Conservation (phyloP, 2,888 invertebrate species). For the Romanomermis culicivorax region DNA sequence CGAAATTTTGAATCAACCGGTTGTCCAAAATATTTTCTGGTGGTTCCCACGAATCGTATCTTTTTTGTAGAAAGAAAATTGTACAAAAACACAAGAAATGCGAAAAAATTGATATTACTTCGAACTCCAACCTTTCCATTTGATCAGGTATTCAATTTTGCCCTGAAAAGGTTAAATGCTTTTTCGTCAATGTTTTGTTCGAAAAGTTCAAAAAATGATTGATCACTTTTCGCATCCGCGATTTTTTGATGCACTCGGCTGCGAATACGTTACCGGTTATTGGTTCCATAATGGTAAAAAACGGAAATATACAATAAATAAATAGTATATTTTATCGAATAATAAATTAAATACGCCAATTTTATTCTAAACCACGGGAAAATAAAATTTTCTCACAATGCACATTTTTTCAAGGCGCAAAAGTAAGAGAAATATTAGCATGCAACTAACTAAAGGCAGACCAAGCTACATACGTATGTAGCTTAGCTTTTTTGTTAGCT, state of each 20-base stretch:
- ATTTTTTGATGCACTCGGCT: constrained; percentile 9
- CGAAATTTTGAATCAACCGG: constrained; percentile 15
- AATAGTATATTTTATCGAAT: no score
- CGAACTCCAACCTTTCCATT: constrained; percentile 18
- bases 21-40: constrained; percentile 18
- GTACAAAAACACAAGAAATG: background rate
- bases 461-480: no score
- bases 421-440: no score
- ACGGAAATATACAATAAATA: no score
- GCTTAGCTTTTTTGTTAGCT: no score
- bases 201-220: background rate
- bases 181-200: background rate
- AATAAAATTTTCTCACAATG: no score
- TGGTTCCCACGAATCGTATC: constrained; percentile 19
- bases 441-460: no score
- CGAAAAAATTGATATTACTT: constrained; percentile 10
- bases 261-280: constrained; percentile 10
- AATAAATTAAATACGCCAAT: no score
- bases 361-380: no score
- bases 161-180: constrained; percentile 11
- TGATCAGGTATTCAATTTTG: constrained; percentile 16
- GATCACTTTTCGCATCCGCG: constrained; percentile 9
- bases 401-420: no score
- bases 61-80: background rate
- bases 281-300: constrained; percentile 7